A percentile compares a stretch with the other conserved stretches of the same genome.
phyloP scores from a whole-genome alignment of 2,113 vertebrate genomes.

The Lagopus muta region DNA sequence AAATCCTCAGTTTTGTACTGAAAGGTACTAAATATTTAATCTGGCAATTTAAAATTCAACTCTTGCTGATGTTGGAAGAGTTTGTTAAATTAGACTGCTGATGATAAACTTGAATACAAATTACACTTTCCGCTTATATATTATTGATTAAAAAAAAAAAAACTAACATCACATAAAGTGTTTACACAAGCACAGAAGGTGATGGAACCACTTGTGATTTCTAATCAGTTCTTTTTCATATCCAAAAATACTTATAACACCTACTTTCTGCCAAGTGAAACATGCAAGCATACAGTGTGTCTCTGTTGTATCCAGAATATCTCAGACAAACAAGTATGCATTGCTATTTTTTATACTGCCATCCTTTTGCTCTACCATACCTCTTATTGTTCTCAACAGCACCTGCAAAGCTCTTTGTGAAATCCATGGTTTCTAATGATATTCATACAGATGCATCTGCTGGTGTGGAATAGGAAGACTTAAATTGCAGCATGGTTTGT shows the following conservation, averaged over 20 bases:
- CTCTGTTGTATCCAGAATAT: not conserved
- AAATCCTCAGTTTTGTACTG: accelerated
- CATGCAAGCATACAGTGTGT: accelerated
- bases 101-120: not conserved
- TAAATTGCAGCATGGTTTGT: not conserved
- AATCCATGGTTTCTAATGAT: not conserved
- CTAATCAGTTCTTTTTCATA: not conserved
- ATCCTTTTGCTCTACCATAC: accelerated
- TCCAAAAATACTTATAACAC: not conserved
- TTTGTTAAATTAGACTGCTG: not conserved
- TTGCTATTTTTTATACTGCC: not conserved
- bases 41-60: not conserved
- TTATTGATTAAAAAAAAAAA: not conserved
- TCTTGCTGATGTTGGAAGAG: not conserved
- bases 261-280: slow-evolving; percentile 14
- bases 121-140: not conserved
- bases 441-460: not conserved
- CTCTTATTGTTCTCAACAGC: not conserved
- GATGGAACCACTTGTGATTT: not conserved
- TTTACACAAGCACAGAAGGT: not conserved
- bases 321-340: not conserved
- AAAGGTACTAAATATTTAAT: not conserved
- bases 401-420: not conserved
- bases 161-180: not conserved
- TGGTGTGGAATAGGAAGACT: not conserved